Percentiles rank a stretch among this genome's conserved stretches.
phyloP scores from a whole-genome alignment of 2,113 vertebrate genomes.

The Phrynosoma blainvillii region DNA sequence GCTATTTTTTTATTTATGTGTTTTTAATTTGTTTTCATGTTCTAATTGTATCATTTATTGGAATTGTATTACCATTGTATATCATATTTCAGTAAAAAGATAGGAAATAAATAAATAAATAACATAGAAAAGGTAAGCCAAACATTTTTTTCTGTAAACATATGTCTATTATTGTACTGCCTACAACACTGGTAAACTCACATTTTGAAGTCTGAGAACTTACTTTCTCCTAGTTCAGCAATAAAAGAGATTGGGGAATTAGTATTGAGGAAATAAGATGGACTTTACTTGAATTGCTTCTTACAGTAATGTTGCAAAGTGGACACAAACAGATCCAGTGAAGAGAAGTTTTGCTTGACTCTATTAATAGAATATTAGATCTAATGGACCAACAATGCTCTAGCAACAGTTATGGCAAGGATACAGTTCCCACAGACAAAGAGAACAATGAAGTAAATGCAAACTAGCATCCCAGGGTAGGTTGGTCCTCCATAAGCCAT shows the following conservation, averaged over 20 bases:
- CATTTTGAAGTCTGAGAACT: neutral
- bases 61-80: too few species aligned
- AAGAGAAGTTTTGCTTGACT: neutral
- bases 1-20: too few species aligned
- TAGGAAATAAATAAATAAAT: neutral
- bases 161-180: neutral
- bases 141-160: neutral
- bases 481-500: conserved; percentile 92
- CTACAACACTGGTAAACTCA: neutral
- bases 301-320: neutral
- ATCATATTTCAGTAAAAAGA: too few species aligned
- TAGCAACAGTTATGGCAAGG: conserved; percentile 61
- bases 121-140: neutral
- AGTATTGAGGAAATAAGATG: neutral
- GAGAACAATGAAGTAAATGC: conserved; percentile 94
- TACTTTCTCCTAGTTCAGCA: too few species aligned
- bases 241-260: too few species aligned
- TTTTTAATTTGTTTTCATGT: too few species aligned
- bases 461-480: conserved; percentile 90
- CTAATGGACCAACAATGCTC: neutral
- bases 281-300: neutral
- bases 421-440: conserved; percentile 98
- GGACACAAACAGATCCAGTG: neutral
- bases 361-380: neutral
- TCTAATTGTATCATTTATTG: too few species aligned